phyloP scores from a whole-genome alignment of 2,888 invertebrate species.

The Listrodromus nycthemerus region DNA sequence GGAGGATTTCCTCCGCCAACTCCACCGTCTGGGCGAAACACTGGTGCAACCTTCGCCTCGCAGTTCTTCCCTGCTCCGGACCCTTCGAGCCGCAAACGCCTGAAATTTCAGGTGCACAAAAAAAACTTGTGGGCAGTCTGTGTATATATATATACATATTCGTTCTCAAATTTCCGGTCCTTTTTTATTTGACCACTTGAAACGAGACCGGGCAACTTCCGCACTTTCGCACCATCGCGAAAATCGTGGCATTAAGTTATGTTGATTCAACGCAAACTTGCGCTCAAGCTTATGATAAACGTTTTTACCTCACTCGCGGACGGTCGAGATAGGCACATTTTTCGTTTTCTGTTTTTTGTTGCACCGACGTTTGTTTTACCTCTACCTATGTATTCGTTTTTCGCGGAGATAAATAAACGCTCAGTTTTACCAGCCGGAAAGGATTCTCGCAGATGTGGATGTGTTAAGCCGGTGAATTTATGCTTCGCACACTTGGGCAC shows the following conservation, averaged over 20 bases:
- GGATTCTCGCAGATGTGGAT: constrained; percentile 22
- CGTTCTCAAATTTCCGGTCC: constrained; percentile 22
- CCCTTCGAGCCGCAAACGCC: constrained; percentile 42
- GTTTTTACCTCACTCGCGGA: constrained; percentile 23
- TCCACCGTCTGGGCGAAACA: constrained; percentile 32
- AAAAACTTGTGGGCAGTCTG: background rate
- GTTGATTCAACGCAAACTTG: constrained; percentile 36
- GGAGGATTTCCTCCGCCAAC: constrained; percentile 63
- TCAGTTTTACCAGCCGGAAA: constrained; percentile 61
- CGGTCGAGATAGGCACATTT: background rate
- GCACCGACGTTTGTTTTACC: constrained; percentile 30
- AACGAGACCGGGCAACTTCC: constrained; percentile 5
- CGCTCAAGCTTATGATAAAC: constrained; percentile 50
- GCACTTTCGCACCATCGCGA: constrained; percentile 14
- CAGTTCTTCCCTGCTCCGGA: constrained; percentile 13
- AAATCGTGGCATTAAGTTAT: constrained; percentile 54
- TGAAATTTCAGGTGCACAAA: constrained; percentile 41
- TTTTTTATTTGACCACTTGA: constrained; percentile 40
- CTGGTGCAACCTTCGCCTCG: constrained; percentile 40
- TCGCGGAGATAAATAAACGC: constrained; percentile 63
- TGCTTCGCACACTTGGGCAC: constrained; percentile 73
- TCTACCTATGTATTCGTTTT: constrained; percentile 40
- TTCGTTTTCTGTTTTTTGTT: background rate
- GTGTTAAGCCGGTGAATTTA: constrained; percentile 75
- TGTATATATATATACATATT: background rate